Base-by-base conservation (phyloP, 2,797 vertebrate species). In the Clarias laeviceps region DNA sequence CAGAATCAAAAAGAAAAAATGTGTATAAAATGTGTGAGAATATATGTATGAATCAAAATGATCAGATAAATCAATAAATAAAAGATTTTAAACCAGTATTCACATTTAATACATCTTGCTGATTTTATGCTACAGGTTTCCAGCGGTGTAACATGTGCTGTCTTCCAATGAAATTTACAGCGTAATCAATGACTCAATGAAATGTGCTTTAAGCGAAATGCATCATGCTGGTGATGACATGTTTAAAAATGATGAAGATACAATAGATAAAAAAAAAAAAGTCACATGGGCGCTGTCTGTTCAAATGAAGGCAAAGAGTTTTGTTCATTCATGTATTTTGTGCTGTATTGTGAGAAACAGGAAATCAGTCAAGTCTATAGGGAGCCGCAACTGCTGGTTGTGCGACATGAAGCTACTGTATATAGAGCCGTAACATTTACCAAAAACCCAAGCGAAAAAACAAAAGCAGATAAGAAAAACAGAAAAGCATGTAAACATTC, bases 271-370 rank as follows among this genome's bases (percentile, higher is more conserved):
- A 37, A 11, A 3, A 34, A 4, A 45, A 72, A 73, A 73, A 50
- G 40, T 27, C 40, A 73, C 5, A 15, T 5, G 0, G 17, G 12
- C 1, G 29, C 45, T 1, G 3, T 2, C 54, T 59, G 7, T 77
- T 77, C 27, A 34, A 29, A 59, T 34, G 50, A 59, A 34, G 32
- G 57, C 32, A 79, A 15, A 40, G 27, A 62, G 57, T 14, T n/a
- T 22, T 17, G 15, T 40, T 40, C 34, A 40, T 79, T 15, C 34
- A 62, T 1, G 5, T 59, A 22, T 56, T 34, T 57, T 34, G 4
- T 54, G 56, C 34, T 62, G 24, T 61, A 17, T 22, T 37, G 57
- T 78, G 76, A 78, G 76, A 78, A 78, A 78, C 57, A 34, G 74
- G 74, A 78, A 34, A 59, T 22, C 18, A 14, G 20, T 37, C 6